Evolutionary conservation across 2,113 vertebrate species (phyloP), one percentile per base, ranked within the genome.

Genomic region (Pseudorectes ferrugineus): DNA sequence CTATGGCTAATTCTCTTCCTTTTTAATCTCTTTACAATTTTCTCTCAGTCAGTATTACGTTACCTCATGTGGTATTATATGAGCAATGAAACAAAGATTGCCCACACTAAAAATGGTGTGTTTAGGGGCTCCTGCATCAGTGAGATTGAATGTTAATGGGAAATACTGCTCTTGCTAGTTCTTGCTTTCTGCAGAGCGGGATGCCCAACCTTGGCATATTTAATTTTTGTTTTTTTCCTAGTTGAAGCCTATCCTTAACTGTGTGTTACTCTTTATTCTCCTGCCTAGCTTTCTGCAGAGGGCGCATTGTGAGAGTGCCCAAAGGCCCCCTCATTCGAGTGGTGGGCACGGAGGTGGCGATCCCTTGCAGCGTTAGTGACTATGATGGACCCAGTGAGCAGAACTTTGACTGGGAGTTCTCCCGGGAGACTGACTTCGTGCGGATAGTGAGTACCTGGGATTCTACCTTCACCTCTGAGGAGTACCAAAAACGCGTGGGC

Each of bases 381-480:
- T 99, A 99, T 2, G 97, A 98, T 3, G 99, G 99, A 28, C 99
- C 99, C 42, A 96, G 97, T 0, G 99, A 99, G 40, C 99, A 99
- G 96, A 99, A 99, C 82, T 99, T 99, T 67, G 99, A 99, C 16
- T 99, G 99, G 99, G 96, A 93, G 82, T 98, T 98, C 94, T 98
- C 97, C n/a, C 79, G 91, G 14, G 93, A 95, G 2, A 38, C 90
- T 79, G 92, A 45, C 36, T 93, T 85, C 5, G 42, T 98, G 35
- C 96, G 98, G 70, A 97, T 99, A 13, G 98, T 99, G 92, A 99
- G 99, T 94, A 99, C 99, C 51, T 99, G 99, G 86, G 99, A 99
- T 45, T 40, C 74, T 46, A 43, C 82, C 5, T 99, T 98, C 98
- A 97, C 98, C 1, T 97, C 98, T 81, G 43, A 88, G 54, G 84